Base-by-base conservation (phyloP, 2,113 vertebrate species). In the Coryphaenoides rupestris region DNA sequence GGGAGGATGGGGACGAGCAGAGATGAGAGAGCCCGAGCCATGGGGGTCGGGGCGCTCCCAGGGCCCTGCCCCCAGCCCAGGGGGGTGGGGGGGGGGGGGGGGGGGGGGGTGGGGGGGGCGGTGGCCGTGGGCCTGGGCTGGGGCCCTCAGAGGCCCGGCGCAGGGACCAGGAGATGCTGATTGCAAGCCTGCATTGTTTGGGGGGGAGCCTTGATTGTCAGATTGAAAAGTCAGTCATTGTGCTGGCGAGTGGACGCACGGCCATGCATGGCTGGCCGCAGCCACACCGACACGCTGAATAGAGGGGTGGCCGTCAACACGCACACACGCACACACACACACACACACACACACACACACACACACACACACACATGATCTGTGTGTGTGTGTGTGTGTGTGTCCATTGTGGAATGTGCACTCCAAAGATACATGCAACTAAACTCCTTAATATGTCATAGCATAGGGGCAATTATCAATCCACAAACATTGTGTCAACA, bases 1-100 rank as follows among this genome's bases (percentile, higher is more conserved):
- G 53, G 68, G 65, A 65, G 59, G 21, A 70, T 75, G 57, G 64
- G 56, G 72, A 62, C 54, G 66, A 75, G 68, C 58, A 78, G 64
- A 79, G 80, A 88, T 85, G 86, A 79, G 82, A 76, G 65, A 58
- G 60, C 63, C 77, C 62, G n/a, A n/a, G 66, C 71, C 24, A 75
- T 74, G 72, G 81, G 82, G 77, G 76, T 78, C 66, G 58, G 1
- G 57, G 33, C n/a, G 70, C 61, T n/a, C n/a, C 17, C 62, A 66
- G 55, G 23, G 58, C 63, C 66, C 70, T 63, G 55, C 56, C 15
- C 19, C 68, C 54, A 24, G 71, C 5, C 1, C 68, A 69, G 55
- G 63, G 60, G 62, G 70, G 75, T 58, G 53, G 12, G 0, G 40
- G 58, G 63, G n/a, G n/a, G n/a, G n/a, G n/a, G n/a, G n/a, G n/a